Evolutionary conservation across 2,888 invertebrate species (phyloP).

Genomic region (Torymus auratus): DNA sequence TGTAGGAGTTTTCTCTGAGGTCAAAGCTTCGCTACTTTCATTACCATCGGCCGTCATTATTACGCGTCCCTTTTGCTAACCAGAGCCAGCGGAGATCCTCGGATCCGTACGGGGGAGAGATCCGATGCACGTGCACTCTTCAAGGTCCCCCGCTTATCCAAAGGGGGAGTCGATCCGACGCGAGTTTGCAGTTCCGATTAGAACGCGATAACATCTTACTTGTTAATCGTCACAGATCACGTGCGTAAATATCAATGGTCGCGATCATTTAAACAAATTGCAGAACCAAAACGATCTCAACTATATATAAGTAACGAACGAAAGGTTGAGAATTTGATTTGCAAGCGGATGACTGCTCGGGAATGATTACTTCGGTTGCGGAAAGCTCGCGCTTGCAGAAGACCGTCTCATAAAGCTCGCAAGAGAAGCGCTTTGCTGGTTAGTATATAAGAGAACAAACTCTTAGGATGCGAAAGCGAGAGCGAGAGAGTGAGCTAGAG

Average conservation of each 20-base stretch:
- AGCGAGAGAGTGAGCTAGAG: constrained; percentile 45
- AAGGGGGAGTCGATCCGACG: too few relatives aligned
- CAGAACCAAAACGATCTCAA: too few relatives aligned
- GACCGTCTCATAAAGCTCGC: too few relatives aligned
- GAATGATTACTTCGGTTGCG: background rate
- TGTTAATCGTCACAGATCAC: background rate
- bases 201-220: background rate
- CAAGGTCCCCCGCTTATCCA: too few relatives aligned
- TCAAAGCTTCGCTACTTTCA: constrained; percentile 31
- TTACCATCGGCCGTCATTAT: constrained; percentile 40
- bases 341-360: background rate
- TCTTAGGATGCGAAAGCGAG: constrained; percentile 39
- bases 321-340: background rate
- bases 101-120: constrained; percentile 7
- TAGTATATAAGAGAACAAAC: constrained; percentile 59
- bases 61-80: constrained; percentile 19
- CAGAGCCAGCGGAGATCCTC: background rate
- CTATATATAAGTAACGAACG: too few relatives aligned
- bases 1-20: constrained; percentile 28
- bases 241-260: too few relatives aligned
- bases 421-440: too few relatives aligned
- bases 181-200: constrained; percentile 25
- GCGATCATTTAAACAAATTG: too few relatives aligned
- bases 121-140: constrained; percentile 41
- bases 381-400: too few relatives aligned